phyloP scores from a whole-genome alignment of 2,797 vertebrate genomes.

The Argya squamiceps region DNA sequence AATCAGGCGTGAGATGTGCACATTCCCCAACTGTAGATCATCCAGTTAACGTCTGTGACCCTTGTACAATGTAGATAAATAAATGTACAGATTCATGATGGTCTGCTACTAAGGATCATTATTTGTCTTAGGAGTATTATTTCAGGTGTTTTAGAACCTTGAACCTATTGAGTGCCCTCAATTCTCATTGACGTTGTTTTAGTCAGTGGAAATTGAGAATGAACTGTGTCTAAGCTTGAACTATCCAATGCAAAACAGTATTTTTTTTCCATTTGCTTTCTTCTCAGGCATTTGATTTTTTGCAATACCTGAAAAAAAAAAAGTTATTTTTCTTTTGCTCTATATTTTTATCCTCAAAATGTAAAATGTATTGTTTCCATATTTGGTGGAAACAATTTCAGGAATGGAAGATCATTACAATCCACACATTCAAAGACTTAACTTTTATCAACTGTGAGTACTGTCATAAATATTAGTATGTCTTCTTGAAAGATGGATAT shows the following conservation, averaged over 20 bases:
- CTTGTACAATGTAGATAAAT: background rate
- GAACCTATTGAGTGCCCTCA: slow-evolving; percentile 14
- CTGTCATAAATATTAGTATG: background rate
- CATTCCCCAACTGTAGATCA: background rate
- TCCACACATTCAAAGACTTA: background rate
- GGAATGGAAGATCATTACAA: background rate
- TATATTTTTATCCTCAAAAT: background rate
- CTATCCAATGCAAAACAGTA: background rate
- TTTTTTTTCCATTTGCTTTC: background rate
- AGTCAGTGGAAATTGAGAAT: background rate
- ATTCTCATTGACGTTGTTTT: background rate
- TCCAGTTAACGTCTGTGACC: background rate
- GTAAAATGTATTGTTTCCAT: background rate
- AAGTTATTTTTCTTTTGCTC: background rate
- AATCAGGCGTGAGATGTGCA: background rate
- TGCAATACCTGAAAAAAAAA: background rate
- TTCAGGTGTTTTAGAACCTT: slow-evolving; percentile 33
- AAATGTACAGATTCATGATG: background rate
- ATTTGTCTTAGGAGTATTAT: slow-evolving; percentile 36
- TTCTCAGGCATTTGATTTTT: background rate
- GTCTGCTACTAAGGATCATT: slow-evolving; percentile 24
- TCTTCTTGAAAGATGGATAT: background rate
- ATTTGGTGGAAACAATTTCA: background rate
- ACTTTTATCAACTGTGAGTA: rapidly evolving
- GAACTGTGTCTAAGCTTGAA: background rate